Base-by-base conservation (phyloP, 2,888 invertebrate species). In the Trichacis sp. region DNA sequence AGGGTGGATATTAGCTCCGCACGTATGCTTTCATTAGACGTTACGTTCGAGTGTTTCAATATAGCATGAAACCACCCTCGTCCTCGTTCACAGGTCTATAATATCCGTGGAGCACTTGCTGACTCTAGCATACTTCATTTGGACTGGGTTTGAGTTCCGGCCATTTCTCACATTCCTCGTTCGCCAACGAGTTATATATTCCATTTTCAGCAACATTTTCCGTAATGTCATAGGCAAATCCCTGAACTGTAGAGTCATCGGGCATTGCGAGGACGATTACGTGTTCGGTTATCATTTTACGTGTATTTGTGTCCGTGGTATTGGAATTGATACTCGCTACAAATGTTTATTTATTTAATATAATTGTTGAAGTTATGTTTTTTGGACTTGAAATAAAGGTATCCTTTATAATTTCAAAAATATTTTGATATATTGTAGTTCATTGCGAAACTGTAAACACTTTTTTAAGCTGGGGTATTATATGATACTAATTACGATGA, bases 1-100 rank as follows among this genome's bases (percentile, higher is more conserved):
- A 75, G 75, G 73, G 76, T 74, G 71, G 74, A 77, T 79, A 80
- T 80, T 79, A 78, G 78, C 76, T 73, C 68, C 69, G 74, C 76
- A 76, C 79, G 76, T 80, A 77, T 79, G 80, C 82, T 82, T 82
- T 82, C 82, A 82, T 82, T 82, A 82, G 82, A 81, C 78, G 78
- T 79, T 82, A 80, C 80, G 82, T 78, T 81, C 79, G 80, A 81
- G 79, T 80, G 77, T 80, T 81, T 82, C 81, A 81, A 82, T 82
- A 81, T 80, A 80, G 77, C 81, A 75, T 74, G 70, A 77, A 80
- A 78, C 79, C 77, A 76, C 76, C 77, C 78, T 77, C 77, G 69
- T 75, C 77, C 77, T 77, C 78, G 81, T 82, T 81, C 80, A 79
- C 79, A 78, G 78, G 75, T 82, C 82, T 80, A 81, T 82, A 81